Conservation (phyloP, 2,113 vertebrate genomes). For the Grammomys surdaster region DNA sequence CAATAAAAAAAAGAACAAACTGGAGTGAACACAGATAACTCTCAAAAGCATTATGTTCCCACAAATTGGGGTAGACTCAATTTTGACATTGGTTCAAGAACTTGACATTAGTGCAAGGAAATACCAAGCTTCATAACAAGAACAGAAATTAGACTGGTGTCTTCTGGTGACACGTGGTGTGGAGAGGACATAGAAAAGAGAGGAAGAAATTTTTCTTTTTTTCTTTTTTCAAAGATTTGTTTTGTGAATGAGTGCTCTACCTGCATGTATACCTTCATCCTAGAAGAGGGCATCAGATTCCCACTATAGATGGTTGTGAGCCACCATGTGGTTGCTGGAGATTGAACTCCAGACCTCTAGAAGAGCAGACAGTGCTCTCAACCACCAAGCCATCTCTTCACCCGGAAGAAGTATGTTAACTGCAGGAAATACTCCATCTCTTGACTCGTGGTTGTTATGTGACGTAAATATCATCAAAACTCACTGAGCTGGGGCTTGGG, state of each 20-base stretch:
- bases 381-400: too few species aligned
- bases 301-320: too few species aligned
- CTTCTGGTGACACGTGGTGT: background rate
- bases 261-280: too few species aligned
- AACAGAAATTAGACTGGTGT: background rate
- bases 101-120: background rate
- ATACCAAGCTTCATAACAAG: background rate
- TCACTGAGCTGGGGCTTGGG: background rate
- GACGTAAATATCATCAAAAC: background rate
- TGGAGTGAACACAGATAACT: background rate
- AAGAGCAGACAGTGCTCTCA: too few species aligned
- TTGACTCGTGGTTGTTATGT: background rate
- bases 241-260: too few species aligned
- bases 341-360: too few species aligned
- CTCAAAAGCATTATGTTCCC: background rate
- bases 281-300: too few species aligned
- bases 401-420: too few species aligned
- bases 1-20: background rate
- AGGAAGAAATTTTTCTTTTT: too few species aligned
- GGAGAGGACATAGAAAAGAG: background rate
- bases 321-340: too few species aligned
- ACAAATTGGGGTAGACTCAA: background rate
- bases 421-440: background rate
- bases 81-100: background rate
- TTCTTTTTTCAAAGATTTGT: too few species aligned